Evolutionary conservation across 1,140 invertebrate species (phyloP).

Genomic region (Steinernema khuongi): DNA sequence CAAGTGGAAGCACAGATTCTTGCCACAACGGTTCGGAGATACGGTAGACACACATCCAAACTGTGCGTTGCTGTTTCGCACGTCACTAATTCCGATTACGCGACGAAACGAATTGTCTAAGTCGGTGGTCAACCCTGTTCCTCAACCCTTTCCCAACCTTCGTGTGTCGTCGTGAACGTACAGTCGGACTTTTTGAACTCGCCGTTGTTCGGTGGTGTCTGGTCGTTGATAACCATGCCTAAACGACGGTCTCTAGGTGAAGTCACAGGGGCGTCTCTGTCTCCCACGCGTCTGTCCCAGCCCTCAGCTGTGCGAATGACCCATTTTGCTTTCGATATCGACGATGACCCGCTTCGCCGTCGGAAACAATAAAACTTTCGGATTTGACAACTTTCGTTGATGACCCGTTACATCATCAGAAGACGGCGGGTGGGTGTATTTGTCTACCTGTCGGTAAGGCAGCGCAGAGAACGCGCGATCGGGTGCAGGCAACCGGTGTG

Average conservation of each 20-base stretch:
- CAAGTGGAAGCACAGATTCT: slow-evolving; percentile 58
- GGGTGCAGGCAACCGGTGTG: slow-evolving; percentile 8
- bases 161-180: slow-evolving; percentile 55
- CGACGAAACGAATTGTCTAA: slow-evolving; percentile 32
- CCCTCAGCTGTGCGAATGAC: neutral
- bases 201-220: slow-evolving; percentile 43
- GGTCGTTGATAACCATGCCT: slow-evolving; percentile 42
- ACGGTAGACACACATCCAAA: slow-evolving; percentile 53
- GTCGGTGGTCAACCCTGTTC: neutral
- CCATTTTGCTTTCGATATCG: slow-evolving; percentile 12
- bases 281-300: neutral
- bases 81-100: slow-evolving; percentile 53
- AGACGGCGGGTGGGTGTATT: neutral
- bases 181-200: slow-evolving; percentile 51
- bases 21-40: slow-evolving; percentile 44
- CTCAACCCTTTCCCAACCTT: slow-evolving; percentile 43
- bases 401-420: slow-evolving; percentile 9
- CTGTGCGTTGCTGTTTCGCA: slow-evolving; percentile 52
- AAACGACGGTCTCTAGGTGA: neutral
- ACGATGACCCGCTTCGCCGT: neutral
- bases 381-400: slow-evolving; percentile 11
- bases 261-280: neutral
- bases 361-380: slow-evolving; percentile 12
- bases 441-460: too few species aligned
- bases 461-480: neutral